Evolutionary conservation across 2,113 vertebrate genomes (phyloP).

Genomic region (Pipa parva): DNA sequence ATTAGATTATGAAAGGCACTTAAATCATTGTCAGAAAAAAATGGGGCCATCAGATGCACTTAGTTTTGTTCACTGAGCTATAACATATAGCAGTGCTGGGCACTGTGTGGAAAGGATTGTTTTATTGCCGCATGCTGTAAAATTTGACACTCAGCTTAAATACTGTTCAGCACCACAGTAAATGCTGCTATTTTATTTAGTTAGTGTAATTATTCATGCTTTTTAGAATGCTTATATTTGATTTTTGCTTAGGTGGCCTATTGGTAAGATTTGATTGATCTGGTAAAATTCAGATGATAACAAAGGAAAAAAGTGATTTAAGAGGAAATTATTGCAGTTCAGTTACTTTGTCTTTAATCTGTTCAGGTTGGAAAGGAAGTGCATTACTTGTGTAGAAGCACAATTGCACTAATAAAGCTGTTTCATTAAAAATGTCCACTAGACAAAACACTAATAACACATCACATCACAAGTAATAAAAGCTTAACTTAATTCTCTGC

Average conservation of each 20-base stretch:
- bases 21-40: constrained; percentile 34
- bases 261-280: too few species aligned
- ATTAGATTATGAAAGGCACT: constrained; percentile 19
- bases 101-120: constrained; percentile 28
- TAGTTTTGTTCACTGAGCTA: constrained; percentile 23
- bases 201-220: constrained; percentile 12
- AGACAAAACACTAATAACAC: too few species aligned
- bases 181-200: background rate
- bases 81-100: background rate
- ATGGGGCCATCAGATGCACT: constrained; percentile 15
- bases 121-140: constrained; percentile 23
- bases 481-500: too few species aligned
- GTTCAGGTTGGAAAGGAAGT: too few species aligned
- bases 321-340: too few species aligned
- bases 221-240: constrained; percentile 10
- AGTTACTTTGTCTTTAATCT: too few species aligned
- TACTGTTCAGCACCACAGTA: constrained; percentile 10
- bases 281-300: too few species aligned
- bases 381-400: too few species aligned
- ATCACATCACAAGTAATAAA: too few species aligned
- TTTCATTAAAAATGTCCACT: too few species aligned
- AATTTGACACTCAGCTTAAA: constrained; percentile 27
- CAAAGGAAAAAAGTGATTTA: too few species aligned
- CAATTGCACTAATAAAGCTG: too few species aligned
- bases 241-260: background rate